Conservation (phyloP, 2,797 vertebrate species). For the Acanthurus tractus region DNA sequence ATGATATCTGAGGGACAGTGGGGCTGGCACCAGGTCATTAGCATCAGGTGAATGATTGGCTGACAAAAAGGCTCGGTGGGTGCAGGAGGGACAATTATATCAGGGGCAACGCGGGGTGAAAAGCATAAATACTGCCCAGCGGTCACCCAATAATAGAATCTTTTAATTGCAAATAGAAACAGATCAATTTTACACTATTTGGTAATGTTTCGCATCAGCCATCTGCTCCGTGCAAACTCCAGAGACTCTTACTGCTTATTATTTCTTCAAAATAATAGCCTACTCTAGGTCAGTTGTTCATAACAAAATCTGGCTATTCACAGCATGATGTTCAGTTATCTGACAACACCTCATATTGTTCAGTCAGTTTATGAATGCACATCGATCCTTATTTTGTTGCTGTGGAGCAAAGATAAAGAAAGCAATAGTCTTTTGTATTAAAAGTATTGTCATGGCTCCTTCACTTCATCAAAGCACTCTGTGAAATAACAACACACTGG, state of each 20-base stretch:
- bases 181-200: slow-evolving; percentile 58
- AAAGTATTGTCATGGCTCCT: slow-evolving; percentile 65
- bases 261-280: slow-evolving; percentile 33
- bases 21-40: slow-evolving; percentile 77
- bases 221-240: slow-evolving; percentile 50
- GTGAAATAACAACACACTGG: slow-evolving; percentile 59
- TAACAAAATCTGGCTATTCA: slow-evolving; percentile 56
- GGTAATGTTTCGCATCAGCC: slow-evolving; percentile 43
- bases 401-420: slow-evolving; percentile 71
- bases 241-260: slow-evolving; percentile 37
- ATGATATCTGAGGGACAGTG: slow-evolving; percentile 77
- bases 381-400: slow-evolving; percentile 73
- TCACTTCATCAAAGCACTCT: slow-evolving; percentile 60
- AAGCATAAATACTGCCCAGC: slow-evolving; percentile 70
- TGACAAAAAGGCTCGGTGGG: slow-evolving; percentile 59
- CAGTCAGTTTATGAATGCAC: slow-evolving; percentile 57
- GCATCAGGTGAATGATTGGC: slow-evolving; percentile 79
- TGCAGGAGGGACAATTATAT: slow-evolving; percentile 22
- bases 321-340: slow-evolving; percentile 55
- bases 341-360: slow-evolving; percentile 67
- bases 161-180: slow-evolving; percentile 51
- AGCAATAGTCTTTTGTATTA: slow-evolving; percentile 75
- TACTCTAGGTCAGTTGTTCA: slow-evolving; percentile 54
- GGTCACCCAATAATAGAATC: slow-evolving; percentile 63
- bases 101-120: slow-evolving; percentile 55